Evolutionary conservation across 2,113 vertebrate species (phyloP), one percentile per base, ranked within the genome.

Genomic region (Crotalus viridis): DNA sequence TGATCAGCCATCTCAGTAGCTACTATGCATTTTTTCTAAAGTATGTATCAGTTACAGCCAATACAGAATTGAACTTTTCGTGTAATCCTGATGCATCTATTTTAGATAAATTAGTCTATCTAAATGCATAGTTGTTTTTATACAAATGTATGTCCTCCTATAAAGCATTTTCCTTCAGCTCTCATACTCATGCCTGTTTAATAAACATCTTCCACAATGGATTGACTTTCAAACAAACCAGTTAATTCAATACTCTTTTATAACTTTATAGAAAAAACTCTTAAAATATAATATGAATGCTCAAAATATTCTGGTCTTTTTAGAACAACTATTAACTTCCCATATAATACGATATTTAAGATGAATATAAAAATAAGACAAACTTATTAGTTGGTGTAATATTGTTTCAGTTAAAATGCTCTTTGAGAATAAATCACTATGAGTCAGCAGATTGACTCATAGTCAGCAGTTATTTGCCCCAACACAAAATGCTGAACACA

Each of bases 281-380:
- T 21, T 94, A 95, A 96, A 96, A 96, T 93, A 93, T 94, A 89
- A 90, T 94, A 96, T 93, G 95, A 96, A 96, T 95, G 95, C 94
- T 96, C 95, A 94, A 96, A 97, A 96, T 97, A 91, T 95, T 95
- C 95, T 97, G 94, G 52, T 95, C 96, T 96, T 95, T 96, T 95
- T 95, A 91, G 93, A 96, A 96, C 96, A 96, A 93, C 91, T 94
- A 55, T 91, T 96, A 94, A 93, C 92, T 95, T 97, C 95, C 95
- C 91, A 92, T 89, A 85, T 85, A 95, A 88, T 94, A 90, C 81
- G 87, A 87, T 91, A 95, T 93, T 96, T 95, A 96, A 81, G 69
- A 91, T 61, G 48, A 92, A 93, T 94, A 94, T 94, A 91, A 95
- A 89, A 96, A 92, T 22, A 93, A 94, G 90, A 33, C 88, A 95